A percentile compares a stretch with the other conserved stretches of the same genome.
Evolutionary conservation across 2,797 vertebrate species (phyloP).

Genomic region (Rousettus madagascariensis): DNA sequence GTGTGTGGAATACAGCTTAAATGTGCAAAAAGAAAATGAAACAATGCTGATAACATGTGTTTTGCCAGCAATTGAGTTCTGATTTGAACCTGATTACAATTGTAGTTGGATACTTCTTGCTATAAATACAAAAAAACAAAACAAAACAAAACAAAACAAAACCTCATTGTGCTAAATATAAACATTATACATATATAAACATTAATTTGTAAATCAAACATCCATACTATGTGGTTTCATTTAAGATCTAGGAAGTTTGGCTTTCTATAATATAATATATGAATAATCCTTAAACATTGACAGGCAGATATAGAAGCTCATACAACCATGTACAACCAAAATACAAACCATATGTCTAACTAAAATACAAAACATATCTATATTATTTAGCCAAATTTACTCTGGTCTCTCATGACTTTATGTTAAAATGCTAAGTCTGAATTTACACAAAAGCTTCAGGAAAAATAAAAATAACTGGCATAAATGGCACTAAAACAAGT

Average conservation of each 20-base stretch:
- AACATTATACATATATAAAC: neutral
- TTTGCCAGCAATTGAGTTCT: constrained; percentile 28
- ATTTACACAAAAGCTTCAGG: constrained; percentile 24
- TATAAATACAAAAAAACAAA: neutral
- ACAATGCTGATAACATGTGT: neutral
- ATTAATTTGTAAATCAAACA: constrained; percentile 22
- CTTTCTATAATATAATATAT: constrained; percentile 14
- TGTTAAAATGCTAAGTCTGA: constrained; percentile 5
- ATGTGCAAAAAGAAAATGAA: neutral
- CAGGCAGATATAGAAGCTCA: neutral
- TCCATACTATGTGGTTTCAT: neutral
- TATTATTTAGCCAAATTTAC: neutral
- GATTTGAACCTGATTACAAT: neutral
- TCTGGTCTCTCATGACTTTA: neutral
- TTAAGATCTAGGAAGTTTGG: constrained; percentile 34
- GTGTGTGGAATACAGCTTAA: neutral
- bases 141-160: no score
- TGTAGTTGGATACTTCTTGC: neutral
- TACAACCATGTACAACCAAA: neutral
- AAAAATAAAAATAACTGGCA: constrained; percentile 22
- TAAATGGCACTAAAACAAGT: neutral
- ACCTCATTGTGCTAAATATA: neutral
- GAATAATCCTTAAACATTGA: neutral
- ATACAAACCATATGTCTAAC: neutral
- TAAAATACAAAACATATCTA: neutral